Evolutionary conservation across 2,113 vertebrate species (phyloP), one percentile per base, ranked within the genome.

Genomic region (Gavialis gangeticus): DNA sequence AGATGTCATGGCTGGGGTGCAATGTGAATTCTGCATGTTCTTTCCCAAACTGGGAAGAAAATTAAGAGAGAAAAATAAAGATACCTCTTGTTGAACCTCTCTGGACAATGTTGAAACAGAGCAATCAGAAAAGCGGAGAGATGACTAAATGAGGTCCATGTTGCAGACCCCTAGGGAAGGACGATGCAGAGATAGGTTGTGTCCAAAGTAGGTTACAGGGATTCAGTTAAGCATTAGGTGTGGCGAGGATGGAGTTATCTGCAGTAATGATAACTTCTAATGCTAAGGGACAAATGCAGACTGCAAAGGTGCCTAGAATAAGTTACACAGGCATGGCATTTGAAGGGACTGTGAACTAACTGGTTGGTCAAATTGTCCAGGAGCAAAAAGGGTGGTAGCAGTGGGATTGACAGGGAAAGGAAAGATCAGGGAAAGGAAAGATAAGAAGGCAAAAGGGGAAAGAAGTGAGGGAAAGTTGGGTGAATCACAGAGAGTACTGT

Each of bases 11-110:
- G 55, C 59, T 27, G 59, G 79, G 55, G 89, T 56, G 60, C 57
- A 91, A 55, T 56, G 75, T 58, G 75, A 78, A 58, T 34, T 56
- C 56, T 30, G 56, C 17, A n/a, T 30, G 27, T 56, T 82, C 94
- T 92, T 60, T 93, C 87, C 69, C 69, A 83, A 76, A 84, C 8
- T 64, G 46, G 79, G 30, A 67, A 19, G n/a, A 94, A 46, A 79
- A 64, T 15, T 82, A 87, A 34, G 75, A 86, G 89, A 46, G 25
- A 82, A 92, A 95, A n/a, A 67, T 67, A 34, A 81, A 94, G 67
- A 69, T 5, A 91, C 78, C 75, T 82, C 80, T 96, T 88, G 77
- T 27, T 88, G 82, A 82, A 77, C 15, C 75, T 84, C n/a, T 71
- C 55, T 78, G 83, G 91, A 82, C 80, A 46, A 64, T 85, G 56